Conservation (phyloP, 2,888 invertebrate genomes). For the Ypsolopha sequella region DNA sequence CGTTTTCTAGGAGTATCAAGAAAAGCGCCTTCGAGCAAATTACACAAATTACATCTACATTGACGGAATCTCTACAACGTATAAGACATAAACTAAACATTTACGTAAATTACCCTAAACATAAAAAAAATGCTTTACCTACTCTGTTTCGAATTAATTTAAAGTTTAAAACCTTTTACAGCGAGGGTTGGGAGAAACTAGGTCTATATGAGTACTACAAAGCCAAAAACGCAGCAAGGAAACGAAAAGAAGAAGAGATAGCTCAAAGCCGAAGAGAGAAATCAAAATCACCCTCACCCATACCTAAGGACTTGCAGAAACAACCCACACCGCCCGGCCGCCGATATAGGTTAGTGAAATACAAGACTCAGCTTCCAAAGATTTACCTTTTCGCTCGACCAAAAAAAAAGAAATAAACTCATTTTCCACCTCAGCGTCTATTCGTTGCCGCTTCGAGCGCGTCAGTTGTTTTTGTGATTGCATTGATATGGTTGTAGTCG, state of each 20-base stretch:
- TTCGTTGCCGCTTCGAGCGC: no score
- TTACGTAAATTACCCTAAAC: neutral
- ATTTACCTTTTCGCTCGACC: no score
- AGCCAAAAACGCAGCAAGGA: constrained; percentile 92
- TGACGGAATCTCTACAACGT: no score
- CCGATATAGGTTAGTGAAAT: constrained; percentile 75
- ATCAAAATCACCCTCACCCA: constrained; percentile 85
- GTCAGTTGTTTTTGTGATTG: no score
- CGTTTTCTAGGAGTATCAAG: no score
- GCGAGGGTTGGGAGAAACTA: constrained; percentile 98
- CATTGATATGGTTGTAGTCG: no score
- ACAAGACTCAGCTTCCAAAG: no score
- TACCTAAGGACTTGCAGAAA: constrained; percentile 79
- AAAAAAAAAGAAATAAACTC: no score
- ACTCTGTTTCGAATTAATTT: neutral
- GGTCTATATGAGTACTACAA: constrained; percentile 98
- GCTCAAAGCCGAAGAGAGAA: constrained; percentile 76
- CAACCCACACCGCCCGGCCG: constrained; percentile 80
- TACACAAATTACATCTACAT: no score
- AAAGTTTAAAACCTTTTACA: constrained; percentile 31
- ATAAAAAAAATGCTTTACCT: neutral
- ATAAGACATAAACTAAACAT: neutral
- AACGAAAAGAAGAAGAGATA: constrained; percentile 88
- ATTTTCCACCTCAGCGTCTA: no score
- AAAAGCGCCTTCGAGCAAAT: no score